Percentiles rank a stretch among this genome's conserved stretches.
phyloP scores from a whole-genome alignment of 1,140 invertebrate species.

The Coelopa frigida region DNA sequence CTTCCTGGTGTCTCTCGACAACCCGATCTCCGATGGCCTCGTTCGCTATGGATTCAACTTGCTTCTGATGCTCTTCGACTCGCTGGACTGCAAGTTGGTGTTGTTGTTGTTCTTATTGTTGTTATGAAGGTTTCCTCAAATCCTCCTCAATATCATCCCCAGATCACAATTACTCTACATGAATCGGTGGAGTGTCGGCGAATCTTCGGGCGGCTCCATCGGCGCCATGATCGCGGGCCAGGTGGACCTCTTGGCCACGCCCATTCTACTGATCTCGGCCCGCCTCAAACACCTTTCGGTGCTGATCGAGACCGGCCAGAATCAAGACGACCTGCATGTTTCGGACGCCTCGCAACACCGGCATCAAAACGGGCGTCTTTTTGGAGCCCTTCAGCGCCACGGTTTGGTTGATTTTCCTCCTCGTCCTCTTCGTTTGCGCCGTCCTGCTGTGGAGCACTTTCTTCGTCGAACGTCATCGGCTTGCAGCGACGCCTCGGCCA shows the following conservation, averaged over 20 bases:
- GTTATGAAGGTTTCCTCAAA: not conserved
- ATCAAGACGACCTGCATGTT: conserved; percentile 31
- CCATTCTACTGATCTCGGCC: conserved; percentile 21
- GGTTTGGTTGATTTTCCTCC: conserved; percentile 28
- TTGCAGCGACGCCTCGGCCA: conserved; percentile 20
- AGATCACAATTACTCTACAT: not conserved
- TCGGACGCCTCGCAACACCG: conserved; percentile 31
- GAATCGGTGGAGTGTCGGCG: conserved; percentile 20
- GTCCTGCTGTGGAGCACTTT: conserved; percentile 27
- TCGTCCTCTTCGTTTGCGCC: conserved; percentile 17
- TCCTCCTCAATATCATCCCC: too few relatives aligned
- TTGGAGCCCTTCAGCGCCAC: conserved; percentile 26
- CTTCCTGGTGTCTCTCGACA: not conserved
- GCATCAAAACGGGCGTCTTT: conserved; percentile 28
- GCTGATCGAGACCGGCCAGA: conserved; percentile 28
- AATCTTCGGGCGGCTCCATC: conserved; percentile 23
- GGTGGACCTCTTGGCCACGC: conserved; percentile 24
- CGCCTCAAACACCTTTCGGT: conserved; percentile 23
- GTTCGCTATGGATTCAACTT: conserved; percentile 23
- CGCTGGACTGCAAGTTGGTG: conserved; percentile 15
- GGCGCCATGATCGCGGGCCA: conserved; percentile 20
- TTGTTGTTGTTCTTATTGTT: not conserved
- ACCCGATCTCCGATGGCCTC: not conserved
- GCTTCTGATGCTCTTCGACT: conserved; percentile 21
- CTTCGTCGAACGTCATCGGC: conserved; percentile 21